These are phyloP conservation scores for Venustoraphidia nigricollis DNA, from an alignment of 2,888 invertebrate genomes.

Conservation along the genomic window DNA sequence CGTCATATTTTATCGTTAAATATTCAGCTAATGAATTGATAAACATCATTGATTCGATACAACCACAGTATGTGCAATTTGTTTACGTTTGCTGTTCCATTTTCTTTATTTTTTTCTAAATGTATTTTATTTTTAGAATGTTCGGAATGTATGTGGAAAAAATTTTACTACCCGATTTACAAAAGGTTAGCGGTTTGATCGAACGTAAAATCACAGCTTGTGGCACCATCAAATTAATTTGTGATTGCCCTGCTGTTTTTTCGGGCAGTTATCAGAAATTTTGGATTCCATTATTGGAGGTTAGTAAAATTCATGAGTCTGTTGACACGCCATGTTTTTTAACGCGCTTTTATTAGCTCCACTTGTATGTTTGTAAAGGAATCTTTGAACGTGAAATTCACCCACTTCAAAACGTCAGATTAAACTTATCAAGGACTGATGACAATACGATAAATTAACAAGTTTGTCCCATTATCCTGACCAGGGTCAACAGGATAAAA, in stretches of 20 bases:
- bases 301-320: constrained; percentile 14
- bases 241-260: constrained; percentile 54
- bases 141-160: constrained; percentile 93
- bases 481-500: too few relatives aligned
- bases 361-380: too few relatives aligned
- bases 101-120: constrained; percentile 5
- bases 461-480: too few relatives aligned
- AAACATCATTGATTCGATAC: constrained; percentile 70
- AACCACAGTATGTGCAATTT: constrained; percentile 48
- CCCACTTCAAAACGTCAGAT: too few relatives aligned
- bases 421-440: too few relatives aligned
- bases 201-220: constrained; percentile 87
- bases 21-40: constrained; percentile 62
- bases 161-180: constrained; percentile 70
- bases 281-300: constrained; percentile 45
- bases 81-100: background rate
- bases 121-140: constrained; percentile 43
- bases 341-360: too few relatives aligned
- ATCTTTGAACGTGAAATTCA: too few relatives aligned
- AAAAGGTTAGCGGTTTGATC: constrained; percentile 65
- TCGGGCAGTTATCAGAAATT: constrained; percentile 47
- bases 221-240: constrained; percentile 72
- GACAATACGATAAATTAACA: too few relatives aligned
- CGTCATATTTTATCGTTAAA: constrained; percentile 72
- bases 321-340: background rate